These are phyloP conservation scores for Meteorus colon DNA, from an alignment of 2,888 invertebrate species.

Conservation along the genomic window DNA sequence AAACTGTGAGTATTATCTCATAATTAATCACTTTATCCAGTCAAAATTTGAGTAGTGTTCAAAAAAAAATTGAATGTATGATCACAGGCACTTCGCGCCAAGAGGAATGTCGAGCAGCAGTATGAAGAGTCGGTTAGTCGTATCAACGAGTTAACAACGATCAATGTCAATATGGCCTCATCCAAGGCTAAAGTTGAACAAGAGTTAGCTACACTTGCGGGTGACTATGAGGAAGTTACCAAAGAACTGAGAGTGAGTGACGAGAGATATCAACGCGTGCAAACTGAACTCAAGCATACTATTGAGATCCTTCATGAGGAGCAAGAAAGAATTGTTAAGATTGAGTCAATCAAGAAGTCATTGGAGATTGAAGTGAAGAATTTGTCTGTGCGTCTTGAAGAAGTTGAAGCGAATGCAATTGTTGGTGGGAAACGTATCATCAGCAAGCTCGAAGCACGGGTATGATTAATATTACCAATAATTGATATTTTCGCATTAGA, in stretches of 20 bases:
- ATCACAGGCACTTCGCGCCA: conserved; percentile 88
- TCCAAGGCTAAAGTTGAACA: conserved; percentile 96
- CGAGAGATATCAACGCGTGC: conserved; percentile 94
- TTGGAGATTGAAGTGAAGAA: conserved; percentile 98
- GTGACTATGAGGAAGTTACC: conserved; percentile 98
- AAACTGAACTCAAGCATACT: conserved; percentile 94
- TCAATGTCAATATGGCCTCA: conserved; percentile 96
- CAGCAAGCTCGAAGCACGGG: conserved; percentile 94
- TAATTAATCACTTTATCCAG: neutral
- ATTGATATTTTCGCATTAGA: conserved; percentile 16
- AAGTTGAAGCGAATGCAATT: conserved; percentile 97
- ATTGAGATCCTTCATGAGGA: conserved; percentile 96
- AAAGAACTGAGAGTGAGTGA: conserved; percentile 95
- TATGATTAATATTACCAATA: conserved; percentile 63
- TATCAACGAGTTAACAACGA: conserved; percentile 94
- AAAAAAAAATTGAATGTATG: too few relatives aligned
- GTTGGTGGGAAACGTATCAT: conserved; percentile 98
- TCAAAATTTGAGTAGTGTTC: conserved; percentile 27
- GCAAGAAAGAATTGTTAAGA: conserved; percentile 96
- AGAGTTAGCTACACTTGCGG: conserved; percentile 91
- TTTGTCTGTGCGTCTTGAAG: conserved; percentile 92
- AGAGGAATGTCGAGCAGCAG: conserved; percentile 91
- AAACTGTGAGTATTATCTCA: conserved; percentile 77
- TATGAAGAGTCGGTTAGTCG: conserved; percentile 93
- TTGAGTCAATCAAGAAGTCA: conserved; percentile 97